A percentile compares a stretch with the other conserved stretches of the same genome.
These are phyloP conservation scores for Zosterops borbonicus DNA, from an alignment of 2,113 vertebrate species.

Conservation along the genomic window DNA sequence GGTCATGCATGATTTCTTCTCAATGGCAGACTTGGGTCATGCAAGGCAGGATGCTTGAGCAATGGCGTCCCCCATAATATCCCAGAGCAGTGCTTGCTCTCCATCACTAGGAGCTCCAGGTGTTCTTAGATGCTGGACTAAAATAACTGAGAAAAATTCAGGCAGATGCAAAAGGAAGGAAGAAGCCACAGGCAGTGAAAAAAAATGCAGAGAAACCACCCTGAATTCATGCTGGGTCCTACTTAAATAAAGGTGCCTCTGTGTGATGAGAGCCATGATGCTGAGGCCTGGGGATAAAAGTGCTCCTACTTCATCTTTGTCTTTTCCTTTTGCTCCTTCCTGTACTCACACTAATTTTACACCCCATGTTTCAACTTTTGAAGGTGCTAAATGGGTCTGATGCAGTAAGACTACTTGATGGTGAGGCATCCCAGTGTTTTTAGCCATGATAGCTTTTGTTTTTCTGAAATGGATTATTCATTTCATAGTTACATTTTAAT, in stretches of 20 bases:
- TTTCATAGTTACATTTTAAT: neutral
- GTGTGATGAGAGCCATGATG: rapidly evolving
- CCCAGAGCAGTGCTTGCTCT: neutral
- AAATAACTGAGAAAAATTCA: neutral
- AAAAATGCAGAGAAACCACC: neutral
- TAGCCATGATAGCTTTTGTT: neutral
- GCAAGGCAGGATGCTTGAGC: rapidly evolving
- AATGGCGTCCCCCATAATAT: neutral
- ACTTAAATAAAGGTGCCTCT: neutral
- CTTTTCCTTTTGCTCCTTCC: neutral
- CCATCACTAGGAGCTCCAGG: neutral
- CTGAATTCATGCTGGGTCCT: neutral
- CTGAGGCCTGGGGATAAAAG: neutral
- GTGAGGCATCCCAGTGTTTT: neutral
- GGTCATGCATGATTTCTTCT: neutral
- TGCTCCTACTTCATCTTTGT: neutral
- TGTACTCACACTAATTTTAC: neutral
- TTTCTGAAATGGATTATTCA: neutral
- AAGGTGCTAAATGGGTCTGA: neutral
- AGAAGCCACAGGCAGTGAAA: neutral
- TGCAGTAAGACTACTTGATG: neutral
- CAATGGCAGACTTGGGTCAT: neutral
- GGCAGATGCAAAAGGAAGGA: neutral
- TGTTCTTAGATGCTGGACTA: neutral
- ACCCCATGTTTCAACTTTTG: neutral